Percentiles rank a stretch among this genome's conserved stretches.
Evolutionary conservation across 2,888 invertebrate species (phyloP).

Genomic region (Hydraecia micacea): DNA sequence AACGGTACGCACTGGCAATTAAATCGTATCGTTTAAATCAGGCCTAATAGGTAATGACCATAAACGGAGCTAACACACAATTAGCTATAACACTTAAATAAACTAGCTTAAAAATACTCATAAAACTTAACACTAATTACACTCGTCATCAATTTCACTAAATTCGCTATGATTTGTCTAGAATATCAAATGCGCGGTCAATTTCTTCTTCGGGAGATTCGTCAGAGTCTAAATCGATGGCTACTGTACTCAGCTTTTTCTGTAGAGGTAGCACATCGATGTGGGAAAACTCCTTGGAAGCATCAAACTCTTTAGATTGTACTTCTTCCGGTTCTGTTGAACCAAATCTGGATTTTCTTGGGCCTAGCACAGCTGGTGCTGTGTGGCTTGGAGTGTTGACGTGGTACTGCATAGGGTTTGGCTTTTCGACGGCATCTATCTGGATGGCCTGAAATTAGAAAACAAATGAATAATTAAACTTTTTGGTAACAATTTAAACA

Average conservation of each 20-base stretch:
- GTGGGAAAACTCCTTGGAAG: conserved; percentile 15
- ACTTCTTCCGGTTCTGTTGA: conserved; percentile 12
- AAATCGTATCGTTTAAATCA: not conserved
- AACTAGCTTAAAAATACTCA: conserved; percentile 13
- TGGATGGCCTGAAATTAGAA: conserved; percentile 70
- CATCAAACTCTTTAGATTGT: conserved; percentile 26
- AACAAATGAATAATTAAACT: not conserved
- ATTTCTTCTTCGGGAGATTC: conserved; percentile 86
- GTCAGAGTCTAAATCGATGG: conserved; percentile 8
- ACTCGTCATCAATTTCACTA: not conserved
- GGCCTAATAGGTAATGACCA: not conserved
- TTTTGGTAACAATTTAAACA: not conserved
- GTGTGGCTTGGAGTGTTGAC: conserved; percentile 70
- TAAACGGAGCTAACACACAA: not conserved
- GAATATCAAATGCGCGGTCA: conserved; percentile 84
- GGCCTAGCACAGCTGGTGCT: conserved; percentile 51
- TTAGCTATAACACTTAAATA: conserved; percentile 20
- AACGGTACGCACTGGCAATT: not conserved
- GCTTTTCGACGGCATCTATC: conserved; percentile 74
- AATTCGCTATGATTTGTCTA: conserved; percentile 80
- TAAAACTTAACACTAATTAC: not conserved
- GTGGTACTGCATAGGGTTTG: conserved; percentile 79
- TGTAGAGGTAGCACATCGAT: conserved; percentile 46
- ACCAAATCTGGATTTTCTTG: conserved; percentile 47
- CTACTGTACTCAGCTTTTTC: conserved; percentile 47